Percentiles rank a stretch among this genome's conserved stretches.
Conservation (phyloP, 35 echinoderm and acorn worm genomes). For the Stichopus chloronotus region DNA sequence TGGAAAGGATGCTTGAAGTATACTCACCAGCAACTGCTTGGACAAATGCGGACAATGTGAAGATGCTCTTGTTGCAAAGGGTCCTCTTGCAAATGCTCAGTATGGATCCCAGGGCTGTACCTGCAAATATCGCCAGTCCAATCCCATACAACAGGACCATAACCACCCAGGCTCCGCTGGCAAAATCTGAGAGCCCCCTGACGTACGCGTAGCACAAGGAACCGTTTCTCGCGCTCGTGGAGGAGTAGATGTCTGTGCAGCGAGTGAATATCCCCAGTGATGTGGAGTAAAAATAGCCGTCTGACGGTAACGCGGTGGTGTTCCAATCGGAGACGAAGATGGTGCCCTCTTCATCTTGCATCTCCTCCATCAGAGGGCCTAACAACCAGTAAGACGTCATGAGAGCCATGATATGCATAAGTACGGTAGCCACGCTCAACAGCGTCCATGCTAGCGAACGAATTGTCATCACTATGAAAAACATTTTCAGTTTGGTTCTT, state of each 20-base stretch:
- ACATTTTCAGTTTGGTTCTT: slow-evolving; percentile 23
- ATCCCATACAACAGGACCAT: slow-evolving; percentile 34
- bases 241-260: neutral
- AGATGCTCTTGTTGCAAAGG: slow-evolving; percentile 41
- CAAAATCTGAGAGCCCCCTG: slow-evolving; percentile 1
- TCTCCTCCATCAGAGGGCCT: slow-evolving; percentile 1
- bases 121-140: slow-evolving; percentile 41
- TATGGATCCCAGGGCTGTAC: slow-evolving; percentile 26
- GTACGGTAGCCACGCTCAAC: slow-evolving; percentile 1
- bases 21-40: slow-evolving; percentile 51
- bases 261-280: slow-evolving; percentile 46
- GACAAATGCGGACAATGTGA: slow-evolving; percentile 48
- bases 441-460: slow-evolving; percentile 13
- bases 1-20: too few relatives aligned
- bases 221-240: neutral
- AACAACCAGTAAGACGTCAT: slow-evolving; percentile 25
- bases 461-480: slow-evolving; percentile 43
- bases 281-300: slow-evolving; percentile 8
- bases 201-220: slow-evolving; percentile 26
- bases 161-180: slow-evolving; percentile 43
- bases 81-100: slow-evolving; percentile 44
- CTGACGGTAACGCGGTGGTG: slow-evolving; percentile 15
- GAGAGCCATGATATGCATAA: slow-evolving; percentile 35
- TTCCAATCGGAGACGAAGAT: neutral
- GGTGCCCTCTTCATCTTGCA: slow-evolving; percentile 21